phyloP scores from a whole-genome alignment of 2,888 invertebrate species.

The Crepidodera aurea region DNA sequence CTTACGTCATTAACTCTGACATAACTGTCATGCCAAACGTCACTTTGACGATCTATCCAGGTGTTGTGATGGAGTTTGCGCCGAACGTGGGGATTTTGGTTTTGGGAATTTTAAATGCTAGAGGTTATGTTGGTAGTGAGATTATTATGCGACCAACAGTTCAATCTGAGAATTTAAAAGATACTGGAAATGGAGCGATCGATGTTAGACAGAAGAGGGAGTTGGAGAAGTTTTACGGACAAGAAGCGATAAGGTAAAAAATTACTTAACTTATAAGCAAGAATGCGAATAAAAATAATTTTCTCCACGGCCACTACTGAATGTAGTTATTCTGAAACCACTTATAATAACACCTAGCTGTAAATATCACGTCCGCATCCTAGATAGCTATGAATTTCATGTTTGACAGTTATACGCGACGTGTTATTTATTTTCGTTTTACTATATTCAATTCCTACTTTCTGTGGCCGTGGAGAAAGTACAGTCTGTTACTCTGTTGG shows the following conservation, averaged over 20 bases:
- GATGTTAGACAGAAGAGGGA: constrained; percentile 42
- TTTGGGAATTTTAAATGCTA: constrained; percentile 86
- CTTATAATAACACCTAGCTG: too few species aligned
- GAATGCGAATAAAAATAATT: too few species aligned
- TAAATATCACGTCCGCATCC: too few species aligned
- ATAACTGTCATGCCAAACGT: constrained; percentile 97
- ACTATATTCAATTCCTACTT: too few species aligned
- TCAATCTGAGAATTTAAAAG: constrained; percentile 53
- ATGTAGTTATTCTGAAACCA: too few species aligned
- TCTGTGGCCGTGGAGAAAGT: too few species aligned
- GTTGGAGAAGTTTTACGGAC: constrained; percentile 63
- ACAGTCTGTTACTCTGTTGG: too few species aligned
- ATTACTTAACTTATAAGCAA: too few species aligned
- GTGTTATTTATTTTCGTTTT: too few species aligned
- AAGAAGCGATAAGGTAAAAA: constrained; percentile 70
- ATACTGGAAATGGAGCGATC: constrained; percentile 55
- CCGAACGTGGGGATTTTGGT: constrained; percentile 96
- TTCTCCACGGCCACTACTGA: too few species aligned
- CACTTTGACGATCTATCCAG: constrained; percentile 85
- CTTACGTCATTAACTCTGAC: constrained; percentile 86
- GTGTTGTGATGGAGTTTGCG: constrained; percentile 91
- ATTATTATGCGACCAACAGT: constrained; percentile 78
- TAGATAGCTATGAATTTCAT: too few species aligned
- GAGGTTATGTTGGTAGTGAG: constrained; percentile 78
- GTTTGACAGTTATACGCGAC: too few species aligned